Percentiles rank a stretch among this genome's conserved stretches.
These are phyloP conservation scores for Patella pellucida DNA, from an alignment of 2,888 invertebrate genomes.

Conservation along the genomic window DNA sequence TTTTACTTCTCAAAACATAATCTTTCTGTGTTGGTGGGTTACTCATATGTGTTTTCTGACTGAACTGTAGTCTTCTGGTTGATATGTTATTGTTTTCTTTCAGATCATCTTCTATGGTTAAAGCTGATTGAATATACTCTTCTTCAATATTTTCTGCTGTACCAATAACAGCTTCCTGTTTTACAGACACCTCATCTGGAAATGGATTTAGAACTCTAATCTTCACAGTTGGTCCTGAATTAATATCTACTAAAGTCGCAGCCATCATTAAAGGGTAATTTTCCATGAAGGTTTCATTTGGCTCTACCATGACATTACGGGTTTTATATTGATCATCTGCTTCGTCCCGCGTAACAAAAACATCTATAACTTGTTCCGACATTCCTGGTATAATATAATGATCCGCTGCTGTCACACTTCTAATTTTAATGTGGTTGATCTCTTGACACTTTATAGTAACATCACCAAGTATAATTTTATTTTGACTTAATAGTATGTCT, in stretches of 20 bases:
- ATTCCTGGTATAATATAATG: neutral
- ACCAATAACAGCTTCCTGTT: slow-evolving; percentile 29
- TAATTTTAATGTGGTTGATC: neutral
- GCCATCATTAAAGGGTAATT: slow-evolving; percentile 32
- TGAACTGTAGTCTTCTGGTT: neutral
- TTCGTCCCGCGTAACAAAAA: slow-evolving; percentile 25
- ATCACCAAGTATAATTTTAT: slow-evolving; percentile 19
- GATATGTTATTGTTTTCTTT: slow-evolving; percentile 11
- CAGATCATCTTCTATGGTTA: slow-evolving; percentile 1
- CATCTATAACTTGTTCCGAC: slow-evolving; percentile 21
- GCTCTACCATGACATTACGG: slow-evolving; percentile 29
- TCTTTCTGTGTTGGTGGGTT: neutral
- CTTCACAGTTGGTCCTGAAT: slow-evolving; percentile 21
- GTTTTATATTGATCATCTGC: slow-evolving; percentile 9
- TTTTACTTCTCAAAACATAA: too few relatives aligned
- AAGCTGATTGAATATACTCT: neutral
- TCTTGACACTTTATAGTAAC: slow-evolving; percentile 24
- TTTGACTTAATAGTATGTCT: slow-evolving; percentile 25
- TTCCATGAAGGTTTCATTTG: slow-evolving; percentile 22
- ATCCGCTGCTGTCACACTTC: neutral
- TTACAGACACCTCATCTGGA: neutral
- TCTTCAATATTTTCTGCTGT: slow-evolving; percentile 24
- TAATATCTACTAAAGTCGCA: slow-evolving; percentile 29
- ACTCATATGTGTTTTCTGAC: neutral
- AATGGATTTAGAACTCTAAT: slow-evolving; percentile 35